Conservation (phyloP, 2,113 vertebrate genomes). For the Nerophis lumbriciformis region DNA sequence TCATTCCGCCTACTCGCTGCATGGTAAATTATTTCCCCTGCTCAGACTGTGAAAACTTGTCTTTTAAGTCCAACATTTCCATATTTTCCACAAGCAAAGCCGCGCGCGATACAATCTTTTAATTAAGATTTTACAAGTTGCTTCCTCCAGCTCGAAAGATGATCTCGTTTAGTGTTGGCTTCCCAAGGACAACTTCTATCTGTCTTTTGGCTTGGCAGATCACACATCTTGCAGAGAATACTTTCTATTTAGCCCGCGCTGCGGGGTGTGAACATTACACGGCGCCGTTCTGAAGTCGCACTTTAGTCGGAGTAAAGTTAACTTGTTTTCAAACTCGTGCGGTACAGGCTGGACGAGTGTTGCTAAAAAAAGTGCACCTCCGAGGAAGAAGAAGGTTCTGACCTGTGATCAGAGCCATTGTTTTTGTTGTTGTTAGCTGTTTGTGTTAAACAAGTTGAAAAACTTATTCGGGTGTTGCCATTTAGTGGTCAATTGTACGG, state of each 20-base stretch:
- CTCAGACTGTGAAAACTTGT: constrained; percentile 53
- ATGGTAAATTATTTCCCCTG: constrained; percentile 49
- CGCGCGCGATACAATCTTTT: constrained; percentile 67
- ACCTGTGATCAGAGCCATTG: too few species aligned
- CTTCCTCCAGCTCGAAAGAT: constrained; percentile 48
- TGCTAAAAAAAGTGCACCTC: not conserved
- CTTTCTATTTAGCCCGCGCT: constrained; percentile 33
- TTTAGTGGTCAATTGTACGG: too few species aligned
- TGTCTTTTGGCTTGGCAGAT: constrained; percentile 48
- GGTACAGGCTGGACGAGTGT: not conserved
- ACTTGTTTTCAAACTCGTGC: not conserved
- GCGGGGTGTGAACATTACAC: constrained; percentile 13
- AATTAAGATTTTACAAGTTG: constrained; percentile 71
- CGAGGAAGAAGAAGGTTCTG: too few species aligned
- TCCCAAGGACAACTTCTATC: constrained; percentile 62
- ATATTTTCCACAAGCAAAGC: constrained; percentile 61
- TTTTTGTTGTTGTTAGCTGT: too few species aligned
- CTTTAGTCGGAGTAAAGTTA: constrained; percentile 4
- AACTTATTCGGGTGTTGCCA: too few species aligned
- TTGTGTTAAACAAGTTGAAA: too few species aligned
- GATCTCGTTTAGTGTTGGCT: constrained; percentile 23
- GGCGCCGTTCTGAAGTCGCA: not conserved
- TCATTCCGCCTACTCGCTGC: constrained; percentile 44
- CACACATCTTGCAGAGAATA: constrained; percentile 39
- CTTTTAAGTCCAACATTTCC: constrained; percentile 65